phyloP scores from a whole-genome alignment of 1,140 invertebrate genomes.

The Panonychus citri region DNA sequence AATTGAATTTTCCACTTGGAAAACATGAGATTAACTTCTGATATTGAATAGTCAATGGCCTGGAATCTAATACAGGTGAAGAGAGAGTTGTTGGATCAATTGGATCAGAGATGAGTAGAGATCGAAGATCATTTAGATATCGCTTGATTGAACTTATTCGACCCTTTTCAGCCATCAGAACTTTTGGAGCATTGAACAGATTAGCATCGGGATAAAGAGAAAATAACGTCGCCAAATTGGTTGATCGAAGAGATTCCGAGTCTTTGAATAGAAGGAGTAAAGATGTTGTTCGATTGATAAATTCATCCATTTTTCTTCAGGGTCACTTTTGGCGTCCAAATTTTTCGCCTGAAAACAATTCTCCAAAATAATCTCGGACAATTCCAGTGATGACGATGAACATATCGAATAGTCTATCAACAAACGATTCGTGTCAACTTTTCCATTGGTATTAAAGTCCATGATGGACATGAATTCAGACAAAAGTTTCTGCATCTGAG shows the following conservation, averaged over 20 bases:
- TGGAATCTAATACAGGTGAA: not conserved
- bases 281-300: not conserved
- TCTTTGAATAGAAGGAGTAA: not conserved
- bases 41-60: not conserved
- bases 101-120: not conserved
- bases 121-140: not conserved
- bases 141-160: not conserved
- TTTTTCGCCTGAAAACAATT: not conserved
- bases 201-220: not conserved
- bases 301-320: not conserved
- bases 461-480: conserved; percentile 5
- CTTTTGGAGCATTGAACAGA: not conserved
- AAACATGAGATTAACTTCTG: conserved; percentile 3
- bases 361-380: conserved; percentile 4
- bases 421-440: conserved; percentile 1
- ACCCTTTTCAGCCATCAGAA: not conserved
- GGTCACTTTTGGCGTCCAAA: not conserved
- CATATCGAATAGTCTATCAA: conserved; percentile 4
- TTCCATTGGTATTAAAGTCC: not conserved
- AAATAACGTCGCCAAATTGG: not conserved
- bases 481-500: conserved; percentile 3
- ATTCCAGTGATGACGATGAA: not conserved
- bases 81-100: not conserved
- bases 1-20: conserved; percentile 7
- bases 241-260: not conserved